Percentiles rank a stretch among this genome's conserved stretches.
phyloP scores from a whole-genome alignment of 1,140 invertebrate species.

The Ericerus pela region DNA sequence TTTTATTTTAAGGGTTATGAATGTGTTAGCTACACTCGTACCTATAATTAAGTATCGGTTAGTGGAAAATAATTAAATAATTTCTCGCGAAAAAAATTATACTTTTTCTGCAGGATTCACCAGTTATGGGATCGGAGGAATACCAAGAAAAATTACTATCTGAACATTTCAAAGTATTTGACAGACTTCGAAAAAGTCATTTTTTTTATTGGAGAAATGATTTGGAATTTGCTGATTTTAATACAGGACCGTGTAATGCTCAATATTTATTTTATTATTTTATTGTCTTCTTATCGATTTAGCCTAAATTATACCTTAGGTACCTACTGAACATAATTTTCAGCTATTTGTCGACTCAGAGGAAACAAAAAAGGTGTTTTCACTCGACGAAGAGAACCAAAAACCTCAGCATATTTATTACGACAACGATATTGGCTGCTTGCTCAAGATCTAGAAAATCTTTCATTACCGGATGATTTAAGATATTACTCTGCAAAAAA shows the following conservation, averaged over 20 bases:
- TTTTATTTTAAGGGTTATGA: too few relatives aligned
- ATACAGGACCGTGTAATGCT: conserved; percentile 52
- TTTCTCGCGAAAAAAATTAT: neutral
- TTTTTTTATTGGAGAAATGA: conserved; percentile 91
- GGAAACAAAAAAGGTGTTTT: conserved; percentile 88
- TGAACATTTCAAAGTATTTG: conserved; percentile 81
- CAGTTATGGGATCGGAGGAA: conserved; percentile 83
- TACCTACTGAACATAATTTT: too few relatives aligned
- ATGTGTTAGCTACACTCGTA: too few relatives aligned
- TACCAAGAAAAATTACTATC: conserved; percentile 73
- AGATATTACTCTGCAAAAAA: too few relatives aligned
- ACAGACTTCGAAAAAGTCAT: conserved; percentile 50
- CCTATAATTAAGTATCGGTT: too few relatives aligned
- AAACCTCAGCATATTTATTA: conserved; percentile 61
- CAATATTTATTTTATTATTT: too few relatives aligned
- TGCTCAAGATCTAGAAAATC: conserved; percentile 42
- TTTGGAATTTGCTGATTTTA: conserved; percentile 95
- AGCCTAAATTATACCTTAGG: too few relatives aligned
- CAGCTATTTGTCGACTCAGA: conserved; percentile 54
- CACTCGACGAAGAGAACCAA: conserved; percentile 72
- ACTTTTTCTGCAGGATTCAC: conserved; percentile 46
- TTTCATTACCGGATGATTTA: too few relatives aligned
- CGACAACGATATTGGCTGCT: conserved; percentile 57
- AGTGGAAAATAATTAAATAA: too few relatives aligned
- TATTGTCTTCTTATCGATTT: too few relatives aligned